phyloP scores from a whole-genome alignment of 2,113 vertebrate species.

The Eidolon helvum region DNA sequence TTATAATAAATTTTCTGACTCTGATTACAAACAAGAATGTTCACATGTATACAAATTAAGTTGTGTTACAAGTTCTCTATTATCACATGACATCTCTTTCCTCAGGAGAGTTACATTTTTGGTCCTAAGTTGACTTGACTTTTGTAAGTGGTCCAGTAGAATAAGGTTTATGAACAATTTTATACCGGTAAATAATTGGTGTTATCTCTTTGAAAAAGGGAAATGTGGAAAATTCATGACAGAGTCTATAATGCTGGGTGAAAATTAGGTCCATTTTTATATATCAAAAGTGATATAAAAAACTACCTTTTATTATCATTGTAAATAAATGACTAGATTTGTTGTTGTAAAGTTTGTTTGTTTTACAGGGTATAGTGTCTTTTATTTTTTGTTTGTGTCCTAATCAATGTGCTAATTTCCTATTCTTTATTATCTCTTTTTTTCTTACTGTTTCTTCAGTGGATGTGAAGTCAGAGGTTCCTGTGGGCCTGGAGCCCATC shows the following conservation, averaged over 20 bases:
- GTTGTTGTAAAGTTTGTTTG: background rate
- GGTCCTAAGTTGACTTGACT: background rate
- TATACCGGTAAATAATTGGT: background rate
- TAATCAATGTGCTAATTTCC: background rate
- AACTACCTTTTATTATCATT: background rate
- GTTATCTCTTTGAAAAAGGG: background rate
- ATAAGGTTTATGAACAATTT: background rate
- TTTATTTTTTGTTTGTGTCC: background rate
- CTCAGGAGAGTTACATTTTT: background rate
- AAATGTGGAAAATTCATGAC: background rate
- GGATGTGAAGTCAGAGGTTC: conserved; percentile 93
- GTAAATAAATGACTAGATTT: background rate
- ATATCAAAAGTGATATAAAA: background rate
- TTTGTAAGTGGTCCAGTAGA: background rate
- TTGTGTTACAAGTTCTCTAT: background rate
- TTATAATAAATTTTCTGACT: background rate
- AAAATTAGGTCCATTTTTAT: background rate
- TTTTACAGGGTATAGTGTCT: background rate
- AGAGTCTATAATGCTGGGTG: background rate
- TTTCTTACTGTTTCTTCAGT: conserved; percentile 79
- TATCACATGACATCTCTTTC: background rate
- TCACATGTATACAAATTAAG: background rate
- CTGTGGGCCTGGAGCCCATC: conserved; percentile 89
- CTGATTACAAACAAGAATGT: background rate
- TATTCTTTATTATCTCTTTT: background rate